A percentile compares a stretch with the other conserved stretches of the same genome.
Conservation (phyloP, 2,797 vertebrate species). For the Protosalanx chinensis region DNA sequence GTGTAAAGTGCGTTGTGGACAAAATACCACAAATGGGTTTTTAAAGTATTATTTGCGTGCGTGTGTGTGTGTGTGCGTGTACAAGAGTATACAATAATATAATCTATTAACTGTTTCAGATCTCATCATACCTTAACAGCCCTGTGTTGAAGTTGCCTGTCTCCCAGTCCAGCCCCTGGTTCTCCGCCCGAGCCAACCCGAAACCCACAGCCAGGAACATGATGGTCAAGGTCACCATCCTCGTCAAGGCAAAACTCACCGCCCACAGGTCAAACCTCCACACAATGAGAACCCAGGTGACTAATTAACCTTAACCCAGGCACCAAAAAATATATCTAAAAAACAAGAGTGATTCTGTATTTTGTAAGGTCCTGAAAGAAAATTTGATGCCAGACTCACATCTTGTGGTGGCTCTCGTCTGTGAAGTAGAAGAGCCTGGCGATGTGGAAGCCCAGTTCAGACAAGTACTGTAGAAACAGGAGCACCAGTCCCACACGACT, state of each 20-base stretch:
- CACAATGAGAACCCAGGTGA: background rate
- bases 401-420: constrained; percentile 92
- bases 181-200: constrained; percentile 85
- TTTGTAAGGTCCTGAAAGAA: background rate
- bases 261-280: constrained; percentile 92
- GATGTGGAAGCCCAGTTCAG: constrained; percentile 89
- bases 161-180: constrained; percentile 84
- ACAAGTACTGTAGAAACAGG: constrained; percentile 88
- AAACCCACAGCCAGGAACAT: constrained; percentile 92
- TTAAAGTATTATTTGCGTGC: background rate
- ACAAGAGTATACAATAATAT: too few relatives aligned
- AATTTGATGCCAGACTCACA: constrained; percentile 73
- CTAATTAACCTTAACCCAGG: too few relatives aligned
- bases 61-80: background rate
- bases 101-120: background rate
- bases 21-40: background rate
- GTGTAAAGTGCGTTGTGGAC: background rate
- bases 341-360: background rate
- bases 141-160: constrained; percentile 91
- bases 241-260: constrained; percentile 85
- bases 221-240: constrained; percentile 90
- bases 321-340: too few relatives aligned
- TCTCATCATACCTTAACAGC: constrained; percentile 78
- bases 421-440: constrained; percentile 90
- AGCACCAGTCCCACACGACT: constrained; percentile 89